phyloP scores from a whole-genome alignment of 1,140 invertebrate genomes.

The Sminthurides bifidus region DNA sequence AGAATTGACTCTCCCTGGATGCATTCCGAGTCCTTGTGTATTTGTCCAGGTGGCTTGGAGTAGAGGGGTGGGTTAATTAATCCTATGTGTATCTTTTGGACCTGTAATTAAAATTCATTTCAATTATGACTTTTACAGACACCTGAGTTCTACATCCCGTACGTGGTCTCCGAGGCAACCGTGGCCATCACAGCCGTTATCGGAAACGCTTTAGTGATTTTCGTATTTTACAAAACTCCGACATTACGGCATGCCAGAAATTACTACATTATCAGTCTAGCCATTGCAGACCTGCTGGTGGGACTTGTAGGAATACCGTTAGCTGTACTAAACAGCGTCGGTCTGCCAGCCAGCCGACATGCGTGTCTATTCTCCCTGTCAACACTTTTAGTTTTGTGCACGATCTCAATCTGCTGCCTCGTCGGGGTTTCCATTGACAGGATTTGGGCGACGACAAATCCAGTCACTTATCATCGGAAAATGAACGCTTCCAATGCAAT shows the following conservation, averaged over 20 bases:
- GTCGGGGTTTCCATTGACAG: constrained; percentile 78
- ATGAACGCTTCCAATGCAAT: constrained; percentile 68
- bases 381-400: constrained; percentile 69
- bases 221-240: constrained; percentile 62
- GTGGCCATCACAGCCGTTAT: constrained; percentile 67
- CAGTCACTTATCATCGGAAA: constrained; percentile 73
- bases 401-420: constrained; percentile 77
- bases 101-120: too few species aligned
- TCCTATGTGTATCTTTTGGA: too few species aligned
- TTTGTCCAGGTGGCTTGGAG: too few species aligned
- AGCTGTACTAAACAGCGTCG: constrained; percentile 61
- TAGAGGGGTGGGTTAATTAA: too few species aligned
- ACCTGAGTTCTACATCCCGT: too few species aligned
- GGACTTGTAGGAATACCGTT: constrained; percentile 62
- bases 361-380: constrained; percentile 73
- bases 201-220: constrained; percentile 70
- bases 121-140: too few species aligned
- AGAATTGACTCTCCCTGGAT: too few species aligned
- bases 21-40: too few species aligned
- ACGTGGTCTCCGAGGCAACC: constrained; percentile 42
- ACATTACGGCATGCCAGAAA: constrained; percentile 66
- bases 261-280: constrained; percentile 78
- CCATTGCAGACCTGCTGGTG: constrained; percentile 63
- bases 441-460: constrained; percentile 82
- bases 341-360: constrained; percentile 60